phyloP scores from a whole-genome alignment of 2,797 vertebrate genomes.

The Amblyopsis hoosieri region DNA sequence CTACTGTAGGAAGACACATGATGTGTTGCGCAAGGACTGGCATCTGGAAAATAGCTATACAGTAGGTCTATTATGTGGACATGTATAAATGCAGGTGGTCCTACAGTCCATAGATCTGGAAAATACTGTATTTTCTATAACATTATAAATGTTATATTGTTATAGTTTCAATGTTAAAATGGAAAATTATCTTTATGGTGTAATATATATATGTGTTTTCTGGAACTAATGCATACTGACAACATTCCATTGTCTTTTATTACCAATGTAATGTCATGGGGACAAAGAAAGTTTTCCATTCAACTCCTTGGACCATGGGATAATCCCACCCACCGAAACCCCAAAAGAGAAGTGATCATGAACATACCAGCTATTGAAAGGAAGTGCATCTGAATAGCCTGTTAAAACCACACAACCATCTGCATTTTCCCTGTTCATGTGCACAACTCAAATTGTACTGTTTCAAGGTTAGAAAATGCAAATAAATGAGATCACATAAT shows the following conservation, averaged over 20 bases:
- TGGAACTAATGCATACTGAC: too few species aligned
- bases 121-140: too few species aligned
- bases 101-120: conserved; percentile 15
- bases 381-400: conserved; percentile 13
- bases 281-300: conserved; percentile 6
- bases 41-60: conserved; percentile 54
- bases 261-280: too few species aligned
- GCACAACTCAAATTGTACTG: background rate
- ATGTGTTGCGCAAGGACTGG: conserved; percentile 47
- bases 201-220: too few species aligned
- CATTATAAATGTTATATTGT: too few species aligned
- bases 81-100: conserved; percentile 48
- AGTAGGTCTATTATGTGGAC: conserved; percentile 35
- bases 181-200: too few species aligned
- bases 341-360: conserved; percentile 17
- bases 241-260: too few species aligned
- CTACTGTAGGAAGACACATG: conserved; percentile 18
- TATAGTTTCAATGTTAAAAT: too few species aligned
- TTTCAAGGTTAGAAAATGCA: background rate
- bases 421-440: background rate
- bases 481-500: too few species aligned
- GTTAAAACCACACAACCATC: background rate
- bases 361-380: conserved; percentile 31
- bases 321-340: background rate
- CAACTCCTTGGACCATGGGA: conserved; percentile 10